These are phyloP conservation scores for Podargus strigoides DNA, from an alignment of 2,797 vertebrate species.

Conservation along the genomic window DNA sequence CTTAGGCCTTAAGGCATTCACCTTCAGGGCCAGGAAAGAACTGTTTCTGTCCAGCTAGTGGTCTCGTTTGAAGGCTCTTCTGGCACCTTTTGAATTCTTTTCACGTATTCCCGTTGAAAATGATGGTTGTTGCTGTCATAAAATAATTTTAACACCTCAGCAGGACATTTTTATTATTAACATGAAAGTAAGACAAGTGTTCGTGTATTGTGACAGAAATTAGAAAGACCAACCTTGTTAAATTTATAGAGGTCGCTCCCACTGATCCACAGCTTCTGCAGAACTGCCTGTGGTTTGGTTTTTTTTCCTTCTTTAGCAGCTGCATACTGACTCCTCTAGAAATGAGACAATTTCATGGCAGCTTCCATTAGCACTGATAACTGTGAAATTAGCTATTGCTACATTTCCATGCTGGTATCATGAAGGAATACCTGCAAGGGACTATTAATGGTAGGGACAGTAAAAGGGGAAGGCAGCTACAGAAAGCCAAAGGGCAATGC, in stretches of 20 bases:
- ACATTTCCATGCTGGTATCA: background rate
- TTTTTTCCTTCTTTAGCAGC: background rate
- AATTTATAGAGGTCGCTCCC: background rate
- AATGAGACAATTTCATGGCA: background rate
- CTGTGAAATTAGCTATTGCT: background rate
- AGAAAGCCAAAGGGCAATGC: background rate
- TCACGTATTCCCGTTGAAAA: background rate
- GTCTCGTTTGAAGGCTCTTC: background rate
- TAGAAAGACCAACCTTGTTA: background rate
- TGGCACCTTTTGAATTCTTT: background rate
- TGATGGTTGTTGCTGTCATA: background rate
- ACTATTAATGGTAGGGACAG: background rate
- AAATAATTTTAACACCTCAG: background rate
- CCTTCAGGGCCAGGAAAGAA: background rate
- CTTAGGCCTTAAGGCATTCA: slow-evolving; percentile 6
- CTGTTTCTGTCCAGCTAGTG: background rate
- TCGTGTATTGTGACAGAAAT: background rate
- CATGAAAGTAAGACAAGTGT: background rate
- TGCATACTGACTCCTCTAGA: background rate
- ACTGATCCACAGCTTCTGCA: background rate
- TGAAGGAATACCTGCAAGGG: background rate
- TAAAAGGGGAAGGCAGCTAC: background rate
- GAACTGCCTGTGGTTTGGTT: background rate
- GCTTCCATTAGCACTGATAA: background rate
- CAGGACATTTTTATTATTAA: slow-evolving; percentile 9